A percentile compares a stretch with the other conserved stretches of the same genome.
phyloP scores from a whole-genome alignment of 53 echinoderm and acorn worm species.

The Antedon mediterranea region DNA sequence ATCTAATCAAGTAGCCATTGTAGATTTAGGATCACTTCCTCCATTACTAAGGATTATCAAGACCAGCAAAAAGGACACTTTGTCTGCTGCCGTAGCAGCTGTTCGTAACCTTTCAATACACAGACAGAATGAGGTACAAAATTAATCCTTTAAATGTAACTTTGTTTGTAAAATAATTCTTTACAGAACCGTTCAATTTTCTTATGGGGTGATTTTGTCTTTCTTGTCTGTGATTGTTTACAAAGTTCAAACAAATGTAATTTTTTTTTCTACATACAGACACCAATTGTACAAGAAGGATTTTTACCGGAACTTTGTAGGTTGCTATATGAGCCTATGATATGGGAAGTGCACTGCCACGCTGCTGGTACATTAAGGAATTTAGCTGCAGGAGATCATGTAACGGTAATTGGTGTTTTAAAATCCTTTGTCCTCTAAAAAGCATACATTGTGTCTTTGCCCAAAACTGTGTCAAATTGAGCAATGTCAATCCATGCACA shows the following conservation, averaged over 20 bases:
- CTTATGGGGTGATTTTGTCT: too few relatives aligned
- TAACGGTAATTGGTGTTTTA: constrained; percentile 64
- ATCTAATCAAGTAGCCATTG: constrained; percentile 76
- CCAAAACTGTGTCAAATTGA: background rate
- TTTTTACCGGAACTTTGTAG: constrained; percentile 47
- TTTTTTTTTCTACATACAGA: constrained; percentile 11
- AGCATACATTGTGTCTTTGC: too few relatives aligned
- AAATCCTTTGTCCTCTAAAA: too few relatives aligned
- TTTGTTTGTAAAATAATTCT: too few relatives aligned
- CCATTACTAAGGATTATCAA: constrained; percentile 51
- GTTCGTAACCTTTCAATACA: constrained; percentile 93
- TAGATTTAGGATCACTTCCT: constrained; percentile 54
- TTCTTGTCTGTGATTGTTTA: too few relatives aligned
- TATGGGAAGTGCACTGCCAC: constrained; percentile 82
- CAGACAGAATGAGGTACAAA: constrained; percentile 88
- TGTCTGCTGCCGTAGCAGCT: constrained; percentile 77
- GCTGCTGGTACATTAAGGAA: constrained; percentile 88
- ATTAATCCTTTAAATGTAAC: too few relatives aligned
- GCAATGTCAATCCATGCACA: background rate
- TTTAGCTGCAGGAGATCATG: constrained; percentile 77
- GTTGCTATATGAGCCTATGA: constrained; percentile 55
- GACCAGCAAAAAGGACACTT: constrained; percentile 50
- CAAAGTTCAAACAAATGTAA: too few relatives aligned
- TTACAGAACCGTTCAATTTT: too few relatives aligned
- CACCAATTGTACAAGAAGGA: constrained; percentile 52